Conservation (phyloP, 2,888 invertebrate species). For the Nowickia ferox region DNA sequence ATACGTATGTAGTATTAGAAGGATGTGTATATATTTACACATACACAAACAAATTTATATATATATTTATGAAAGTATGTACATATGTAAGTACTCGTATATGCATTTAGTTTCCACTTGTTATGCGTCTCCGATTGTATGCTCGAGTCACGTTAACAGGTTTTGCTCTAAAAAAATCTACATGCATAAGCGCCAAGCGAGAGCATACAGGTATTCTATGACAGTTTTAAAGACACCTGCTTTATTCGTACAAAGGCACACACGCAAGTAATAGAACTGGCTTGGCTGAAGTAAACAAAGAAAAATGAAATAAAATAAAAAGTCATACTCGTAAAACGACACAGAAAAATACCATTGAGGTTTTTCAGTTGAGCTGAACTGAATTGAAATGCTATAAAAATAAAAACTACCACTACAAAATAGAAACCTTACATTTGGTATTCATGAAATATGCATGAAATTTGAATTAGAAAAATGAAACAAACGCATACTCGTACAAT, state of each 20-base stretch:
- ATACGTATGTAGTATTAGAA: slow-evolving; percentile 1
- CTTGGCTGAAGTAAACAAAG: slow-evolving; percentile 42
- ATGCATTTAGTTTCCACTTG: not conserved
- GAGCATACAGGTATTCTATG: slow-evolving; percentile 41
- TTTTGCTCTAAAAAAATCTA: slow-evolving; percentile 22
- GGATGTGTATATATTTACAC: slow-evolving; percentile 20
- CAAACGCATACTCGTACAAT: slow-evolving; percentile 53
- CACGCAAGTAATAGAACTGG: slow-evolving; percentile 23
- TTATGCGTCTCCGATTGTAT: slow-evolving; percentile 29
- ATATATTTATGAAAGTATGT: not conserved
- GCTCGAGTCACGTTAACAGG: slow-evolving; percentile 51
- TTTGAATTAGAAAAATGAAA: slow-evolving; percentile 78
- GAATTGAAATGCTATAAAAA: slow-evolving; percentile 72
- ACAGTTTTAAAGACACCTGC: slow-evolving; percentile 58
- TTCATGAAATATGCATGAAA: slow-evolving; percentile 82
- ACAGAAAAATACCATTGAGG: slow-evolving; percentile 70
- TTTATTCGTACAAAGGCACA: slow-evolving; percentile 2
- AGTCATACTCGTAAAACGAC: slow-evolving; percentile 59
- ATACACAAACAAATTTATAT: slow-evolving; percentile 3
- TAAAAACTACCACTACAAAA: slow-evolving; percentile 66
- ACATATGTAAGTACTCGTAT: not conserved
- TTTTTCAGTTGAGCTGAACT: slow-evolving; percentile 65
- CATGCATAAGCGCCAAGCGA: slow-evolving; percentile 36
- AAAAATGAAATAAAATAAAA: slow-evolving; percentile 15
- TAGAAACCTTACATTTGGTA: slow-evolving; percentile 73